A percentile compares a stretch with the other conserved stretches of the same genome.
These are phyloP conservation scores for Galago senegalensis DNA, from an alignment of 2,797 vertebrate species.

Conservation along the genomic window DNA sequence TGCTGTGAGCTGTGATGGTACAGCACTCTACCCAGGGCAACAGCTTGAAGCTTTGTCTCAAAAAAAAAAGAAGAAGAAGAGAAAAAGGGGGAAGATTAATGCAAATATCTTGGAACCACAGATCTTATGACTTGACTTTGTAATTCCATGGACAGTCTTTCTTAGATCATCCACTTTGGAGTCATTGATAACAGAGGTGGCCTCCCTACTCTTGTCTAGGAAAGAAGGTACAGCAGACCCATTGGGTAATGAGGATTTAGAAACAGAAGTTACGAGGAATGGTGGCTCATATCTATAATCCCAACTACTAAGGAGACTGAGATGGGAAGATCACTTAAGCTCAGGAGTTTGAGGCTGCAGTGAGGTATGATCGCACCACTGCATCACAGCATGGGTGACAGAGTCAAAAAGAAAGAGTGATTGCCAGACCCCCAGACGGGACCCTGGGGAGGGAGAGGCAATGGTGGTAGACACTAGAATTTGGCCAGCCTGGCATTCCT, in stretches of 20 bases:
- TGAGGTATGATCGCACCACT: background rate
- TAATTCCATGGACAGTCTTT: background rate
- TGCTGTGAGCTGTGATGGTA: too few relatives aligned
- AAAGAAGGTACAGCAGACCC: background rate
- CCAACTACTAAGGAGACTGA: background rate
- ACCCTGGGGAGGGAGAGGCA: background rate
- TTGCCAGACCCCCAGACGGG: background rate
- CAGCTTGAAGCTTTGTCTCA: too few relatives aligned
- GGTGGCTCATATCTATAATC: background rate
- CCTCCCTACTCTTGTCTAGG: background rate
- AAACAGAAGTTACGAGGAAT: slow-evolving; percentile 25
- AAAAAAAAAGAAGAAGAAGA: too few relatives aligned
- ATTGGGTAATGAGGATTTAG: background rate
- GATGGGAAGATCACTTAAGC: background rate
- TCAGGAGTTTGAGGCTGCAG: background rate
- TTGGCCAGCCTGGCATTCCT: background rate
- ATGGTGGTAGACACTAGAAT: background rate
- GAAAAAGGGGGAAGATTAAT: too few relatives aligned
- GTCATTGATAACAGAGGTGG: background rate
- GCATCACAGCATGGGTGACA: background rate
- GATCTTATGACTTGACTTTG: background rate
- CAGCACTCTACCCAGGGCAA: too few relatives aligned
- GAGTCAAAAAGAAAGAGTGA: background rate
- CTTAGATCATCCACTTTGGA: slow-evolving; percentile 5
- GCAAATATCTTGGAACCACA: background rate